Evolutionary conservation across 2,888 invertebrate species (phyloP).

Genomic region (Euclidia mi): DNA sequence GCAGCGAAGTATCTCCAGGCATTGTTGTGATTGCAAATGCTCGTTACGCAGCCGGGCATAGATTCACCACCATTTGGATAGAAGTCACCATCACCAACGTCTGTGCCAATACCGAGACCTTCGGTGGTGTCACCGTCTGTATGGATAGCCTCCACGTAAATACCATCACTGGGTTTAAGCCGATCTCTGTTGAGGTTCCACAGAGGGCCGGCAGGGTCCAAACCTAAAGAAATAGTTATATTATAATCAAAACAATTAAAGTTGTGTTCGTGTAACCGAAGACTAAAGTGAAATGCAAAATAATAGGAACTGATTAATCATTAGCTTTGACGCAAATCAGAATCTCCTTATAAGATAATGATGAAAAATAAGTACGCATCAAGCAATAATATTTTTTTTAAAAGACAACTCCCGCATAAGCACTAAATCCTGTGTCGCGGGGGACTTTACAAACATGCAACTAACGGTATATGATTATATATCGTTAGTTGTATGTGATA

Average conservation of each 20-base stretch:
- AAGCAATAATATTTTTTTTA: too few relatives aligned
- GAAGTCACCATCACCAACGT: conserved; percentile 89
- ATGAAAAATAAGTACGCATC: too few relatives aligned
- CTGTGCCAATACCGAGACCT: conserved; percentile 80
- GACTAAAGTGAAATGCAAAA: too few relatives aligned
- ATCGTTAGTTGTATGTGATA: too few relatives aligned
- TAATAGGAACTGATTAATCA: too few relatives aligned
- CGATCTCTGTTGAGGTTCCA: conserved; percentile 67
- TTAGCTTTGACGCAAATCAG: too few relatives aligned
- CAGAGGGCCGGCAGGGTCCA: conserved; percentile 78
- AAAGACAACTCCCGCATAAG: too few relatives aligned
- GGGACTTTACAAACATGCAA: too few relatives aligned
- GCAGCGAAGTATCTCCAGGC: conserved; percentile 77
- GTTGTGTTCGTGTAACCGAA: background rate
- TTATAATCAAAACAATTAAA: too few relatives aligned
- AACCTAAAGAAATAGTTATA: conserved; percentile 57
- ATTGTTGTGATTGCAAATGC: conserved; percentile 75
- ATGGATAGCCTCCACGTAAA: conserved; percentile 77
- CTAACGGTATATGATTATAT: too few relatives aligned
- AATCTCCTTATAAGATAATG: too few relatives aligned
- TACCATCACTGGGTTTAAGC: conserved; percentile 69
- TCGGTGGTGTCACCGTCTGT: conserved; percentile 85
- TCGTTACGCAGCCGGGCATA: conserved; percentile 75
- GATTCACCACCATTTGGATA: conserved; percentile 89
- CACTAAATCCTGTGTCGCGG: too few relatives aligned